These are phyloP conservation scores for Hyperoplus lanceolatus DNA, from an alignment of 2,797 vertebrate genomes.

Conservation along the genomic window DNA sequence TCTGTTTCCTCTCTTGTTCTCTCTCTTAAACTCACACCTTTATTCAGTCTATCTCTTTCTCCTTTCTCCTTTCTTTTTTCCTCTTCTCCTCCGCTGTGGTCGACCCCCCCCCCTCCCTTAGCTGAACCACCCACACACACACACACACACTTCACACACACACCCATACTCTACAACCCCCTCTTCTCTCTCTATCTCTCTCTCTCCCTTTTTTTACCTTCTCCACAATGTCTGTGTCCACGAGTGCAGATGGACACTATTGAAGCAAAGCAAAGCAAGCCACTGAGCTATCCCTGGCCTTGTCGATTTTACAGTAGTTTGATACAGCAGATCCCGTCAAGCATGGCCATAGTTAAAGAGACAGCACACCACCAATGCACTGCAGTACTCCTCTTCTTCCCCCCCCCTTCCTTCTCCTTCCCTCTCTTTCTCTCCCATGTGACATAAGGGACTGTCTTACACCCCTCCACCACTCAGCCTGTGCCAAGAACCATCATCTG, in stretches of 20 bases:
- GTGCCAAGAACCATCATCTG: slow-evolving; percentile 83
- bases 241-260: slow-evolving; percentile 69
- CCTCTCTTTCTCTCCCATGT: slow-evolving; percentile 71
- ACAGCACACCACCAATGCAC: slow-evolving; percentile 74
- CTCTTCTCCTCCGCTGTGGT: slow-evolving; percentile 53
- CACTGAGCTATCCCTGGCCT: slow-evolving; percentile 62
- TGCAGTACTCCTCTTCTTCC: slow-evolving; percentile 73
- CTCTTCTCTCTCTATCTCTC: slow-evolving; percentile 30
- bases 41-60: slow-evolving; percentile 49
- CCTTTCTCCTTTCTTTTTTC: slow-evolving; percentile 35
- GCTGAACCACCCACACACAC: slow-evolving; percentile 55
- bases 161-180: slow-evolving; percentile 48
- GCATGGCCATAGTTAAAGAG: slow-evolving; percentile 78
- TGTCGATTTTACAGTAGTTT: slow-evolving; percentile 80
- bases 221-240: slow-evolving; percentile 47
- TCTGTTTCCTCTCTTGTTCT: slow-evolving; percentile 62
- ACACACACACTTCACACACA: slow-evolving; percentile 4
- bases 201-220: slow-evolving; percentile 15
- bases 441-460: slow-evolving; percentile 84
- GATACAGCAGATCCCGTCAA: slow-evolving; percentile 76
- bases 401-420: slow-evolving; percentile 41
- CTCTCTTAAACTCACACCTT: slow-evolving; percentile 71
- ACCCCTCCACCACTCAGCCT: slow-evolving; percentile 75
- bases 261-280: slow-evolving; percentile 53
- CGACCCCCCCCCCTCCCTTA: slow-evolving; percentile 34